These are phyloP conservation scores for Carassius carassius DNA, from an alignment of 2,113 vertebrate genomes.

Conservation along the genomic window DNA sequence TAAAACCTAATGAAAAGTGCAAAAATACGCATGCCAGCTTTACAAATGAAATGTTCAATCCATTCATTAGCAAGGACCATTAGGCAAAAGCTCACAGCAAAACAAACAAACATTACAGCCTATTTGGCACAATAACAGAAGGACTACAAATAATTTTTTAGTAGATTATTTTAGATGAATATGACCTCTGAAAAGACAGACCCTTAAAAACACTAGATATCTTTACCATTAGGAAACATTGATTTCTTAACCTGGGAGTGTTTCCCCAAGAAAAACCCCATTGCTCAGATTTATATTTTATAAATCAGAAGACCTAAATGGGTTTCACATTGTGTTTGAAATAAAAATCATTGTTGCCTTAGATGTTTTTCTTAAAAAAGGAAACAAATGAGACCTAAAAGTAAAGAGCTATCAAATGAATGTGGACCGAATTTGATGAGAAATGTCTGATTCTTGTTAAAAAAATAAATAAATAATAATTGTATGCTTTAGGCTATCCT, in stretches of 20 bases:
- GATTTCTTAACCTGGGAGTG: neutral
- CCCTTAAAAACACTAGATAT: too few relatives aligned
- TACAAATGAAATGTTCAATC: constrained; percentile 47
- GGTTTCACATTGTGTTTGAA: neutral
- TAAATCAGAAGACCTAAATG: neutral
- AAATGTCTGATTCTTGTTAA: neutral
- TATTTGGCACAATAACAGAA: constrained; percentile 27
- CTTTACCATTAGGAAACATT: neutral
- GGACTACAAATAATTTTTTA: constrained; percentile 17
- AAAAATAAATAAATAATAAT: neutral
- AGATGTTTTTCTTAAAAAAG: neutral
- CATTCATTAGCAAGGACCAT: constrained; percentile 56
- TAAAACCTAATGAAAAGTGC: constrained; percentile 48
- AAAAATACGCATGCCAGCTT: constrained; percentile 38
- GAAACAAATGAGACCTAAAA: neutral
- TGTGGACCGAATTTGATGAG: neutral
- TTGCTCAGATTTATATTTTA: neutral
- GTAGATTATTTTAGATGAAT: constrained; percentile 2
- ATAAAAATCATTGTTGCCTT: neutral
- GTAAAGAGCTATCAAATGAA: neutral
- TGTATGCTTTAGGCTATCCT: too few relatives aligned
- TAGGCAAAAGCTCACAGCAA: constrained; percentile 51
- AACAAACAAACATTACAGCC: constrained; percentile 48
- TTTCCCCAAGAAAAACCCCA: too few relatives aligned
- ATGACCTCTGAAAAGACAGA: constrained; percentile 28